Conservation (phyloP, 2,113 vertebrate genomes). For the Piaya cayana region DNA sequence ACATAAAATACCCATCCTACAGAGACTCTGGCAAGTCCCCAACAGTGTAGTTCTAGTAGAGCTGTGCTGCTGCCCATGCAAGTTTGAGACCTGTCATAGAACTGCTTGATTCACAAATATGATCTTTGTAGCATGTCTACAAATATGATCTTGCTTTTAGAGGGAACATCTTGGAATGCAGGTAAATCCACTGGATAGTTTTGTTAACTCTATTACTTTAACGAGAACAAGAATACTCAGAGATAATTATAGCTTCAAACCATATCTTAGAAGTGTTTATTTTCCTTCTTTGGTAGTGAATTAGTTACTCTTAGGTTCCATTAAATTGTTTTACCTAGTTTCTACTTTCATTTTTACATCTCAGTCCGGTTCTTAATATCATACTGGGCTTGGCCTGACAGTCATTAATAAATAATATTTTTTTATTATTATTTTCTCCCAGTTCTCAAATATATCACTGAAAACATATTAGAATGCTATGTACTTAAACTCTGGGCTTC, state of each 20-base stretch:
- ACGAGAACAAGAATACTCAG: background rate
- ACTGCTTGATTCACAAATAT: background rate
- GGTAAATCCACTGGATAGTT: background rate
- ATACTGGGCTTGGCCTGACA: background rate
- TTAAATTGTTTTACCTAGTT: background rate
- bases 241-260: background rate
- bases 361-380: background rate
- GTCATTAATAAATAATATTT: background rate
- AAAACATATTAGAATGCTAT: background rate
- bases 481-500: background rate
- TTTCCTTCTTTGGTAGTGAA: background rate
- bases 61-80: background rate
- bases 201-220: background rate
- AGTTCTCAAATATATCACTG: background rate
- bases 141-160: background rate
- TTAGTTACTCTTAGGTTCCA: background rate
- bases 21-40: background rate
- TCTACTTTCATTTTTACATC: background rate
- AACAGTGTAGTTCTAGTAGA: background rate
- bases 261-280: background rate
- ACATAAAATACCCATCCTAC: background rate
- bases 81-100: background rate
- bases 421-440: background rate
- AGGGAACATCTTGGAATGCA: background rate
- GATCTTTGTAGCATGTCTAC: background rate